phyloP scores from a whole-genome alignment of 2,113 vertebrate species.

The Melospiza georgiana region DNA sequence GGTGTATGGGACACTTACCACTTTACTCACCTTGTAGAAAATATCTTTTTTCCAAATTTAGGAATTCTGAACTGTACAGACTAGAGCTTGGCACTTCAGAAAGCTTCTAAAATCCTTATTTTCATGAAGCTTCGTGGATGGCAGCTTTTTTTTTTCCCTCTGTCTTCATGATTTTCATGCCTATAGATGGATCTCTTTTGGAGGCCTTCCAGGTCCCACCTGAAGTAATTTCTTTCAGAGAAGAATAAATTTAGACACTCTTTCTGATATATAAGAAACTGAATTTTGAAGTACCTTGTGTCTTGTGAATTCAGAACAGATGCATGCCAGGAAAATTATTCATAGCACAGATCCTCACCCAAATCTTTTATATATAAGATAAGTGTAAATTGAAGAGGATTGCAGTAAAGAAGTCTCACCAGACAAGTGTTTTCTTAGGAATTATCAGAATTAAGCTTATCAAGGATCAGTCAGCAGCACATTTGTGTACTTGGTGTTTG shows the following conservation, averaged over 20 bases:
- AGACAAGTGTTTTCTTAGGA: background rate
- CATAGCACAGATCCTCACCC: background rate
- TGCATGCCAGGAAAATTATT: background rate
- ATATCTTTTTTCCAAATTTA: no score
- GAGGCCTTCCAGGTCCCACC: background rate
- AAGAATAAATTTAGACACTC: background rate
- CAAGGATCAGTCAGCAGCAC: background rate
- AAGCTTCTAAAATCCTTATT: background rate
- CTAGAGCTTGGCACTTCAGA: background rate
- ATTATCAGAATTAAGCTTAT: background rate
- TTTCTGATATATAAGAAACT: background rate
- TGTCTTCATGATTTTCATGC: background rate
- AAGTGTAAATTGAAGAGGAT: background rate
- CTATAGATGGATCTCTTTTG: background rate
- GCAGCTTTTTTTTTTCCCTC: background rate
- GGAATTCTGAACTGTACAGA: background rate
- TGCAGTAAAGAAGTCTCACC: background rate
- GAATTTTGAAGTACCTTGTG: background rate
- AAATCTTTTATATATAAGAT: background rate
- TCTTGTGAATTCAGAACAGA: background rate
- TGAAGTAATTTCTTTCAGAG: background rate
- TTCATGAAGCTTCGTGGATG: background rate
- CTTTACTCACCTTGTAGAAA: background rate
- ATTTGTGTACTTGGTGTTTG: background rate
- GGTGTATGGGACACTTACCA: no score